Evolutionary conservation across 2,113 vertebrate genomes (phyloP).

Genomic region (Gavialis gangeticus): DNA sequence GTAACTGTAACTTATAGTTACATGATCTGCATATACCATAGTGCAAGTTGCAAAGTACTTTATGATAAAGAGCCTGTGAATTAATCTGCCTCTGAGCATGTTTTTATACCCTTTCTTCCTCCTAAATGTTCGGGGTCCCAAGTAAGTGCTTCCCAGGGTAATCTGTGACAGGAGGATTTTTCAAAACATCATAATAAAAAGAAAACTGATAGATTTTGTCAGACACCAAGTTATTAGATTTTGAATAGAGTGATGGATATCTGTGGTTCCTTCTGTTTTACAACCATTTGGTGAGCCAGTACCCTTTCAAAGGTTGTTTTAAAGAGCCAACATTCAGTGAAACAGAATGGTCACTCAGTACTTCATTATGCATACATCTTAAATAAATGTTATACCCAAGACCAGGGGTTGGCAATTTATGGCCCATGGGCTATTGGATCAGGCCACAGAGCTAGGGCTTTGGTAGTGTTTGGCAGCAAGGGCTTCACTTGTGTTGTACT

Average conservation of each 20-base stretch:
- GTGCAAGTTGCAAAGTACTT: background rate
- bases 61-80: background rate
- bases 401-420: too few relatives aligned
- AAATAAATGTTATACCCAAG: background rate
- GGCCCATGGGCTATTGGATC: too few relatives aligned
- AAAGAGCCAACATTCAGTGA: background rate
- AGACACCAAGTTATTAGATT: background rate
- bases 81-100: fast-evolving
- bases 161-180: too few relatives aligned
- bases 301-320: background rate
- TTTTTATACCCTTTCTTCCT: background rate
- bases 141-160: background rate
- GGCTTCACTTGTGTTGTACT: too few relatives aligned
- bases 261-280: background rate
- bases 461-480: too few relatives aligned
- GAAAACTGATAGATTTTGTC: background rate
- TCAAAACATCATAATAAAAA: background rate
- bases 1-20: background rate
- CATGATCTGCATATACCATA: background rate
- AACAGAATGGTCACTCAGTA: background rate
- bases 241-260: background rate
- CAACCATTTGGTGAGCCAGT: background rate
- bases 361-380: background rate
- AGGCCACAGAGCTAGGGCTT: too few relatives aligned
- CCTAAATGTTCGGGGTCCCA: background rate